These are phyloP conservation scores for Girardinus metallicus DNA, from an alignment of 2,797 vertebrate species.

Conservation along the genomic window DNA sequence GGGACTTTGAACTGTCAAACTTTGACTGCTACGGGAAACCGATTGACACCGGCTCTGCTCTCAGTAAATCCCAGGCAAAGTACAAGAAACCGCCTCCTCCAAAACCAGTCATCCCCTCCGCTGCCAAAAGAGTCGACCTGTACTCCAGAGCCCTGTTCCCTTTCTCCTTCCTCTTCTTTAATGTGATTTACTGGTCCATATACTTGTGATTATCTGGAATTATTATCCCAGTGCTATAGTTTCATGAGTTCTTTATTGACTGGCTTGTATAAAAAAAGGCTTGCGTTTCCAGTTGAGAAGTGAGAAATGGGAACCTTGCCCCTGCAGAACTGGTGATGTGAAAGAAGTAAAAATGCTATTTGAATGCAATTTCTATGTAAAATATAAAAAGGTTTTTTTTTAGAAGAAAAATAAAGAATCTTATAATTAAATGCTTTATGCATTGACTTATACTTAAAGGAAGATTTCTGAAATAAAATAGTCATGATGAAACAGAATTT, in stretches of 20 bases:
- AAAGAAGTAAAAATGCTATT: conserved; percentile 29
- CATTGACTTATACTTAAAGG: conserved; percentile 44
- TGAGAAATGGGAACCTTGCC: conserved; percentile 25
- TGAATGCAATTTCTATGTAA: conserved; percentile 31
- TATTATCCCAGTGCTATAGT: background rate
- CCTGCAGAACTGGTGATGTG: conserved; percentile 15
- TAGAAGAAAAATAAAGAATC: conserved; percentile 24
- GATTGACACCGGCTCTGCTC: conserved; percentile 84
- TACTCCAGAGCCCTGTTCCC: conserved; percentile 97
- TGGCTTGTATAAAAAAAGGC: conserved; percentile 11
- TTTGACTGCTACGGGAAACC: conserved; percentile 99
- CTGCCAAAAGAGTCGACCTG: conserved; percentile 94
- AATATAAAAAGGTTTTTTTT: conserved; percentile 10
- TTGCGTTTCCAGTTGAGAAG: conserved; percentile 31
- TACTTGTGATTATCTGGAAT: conserved; percentile 90
- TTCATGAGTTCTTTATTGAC: conserved; percentile 34
- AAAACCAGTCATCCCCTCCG: conserved; percentile 96
- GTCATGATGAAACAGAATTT: conserved; percentile 35
- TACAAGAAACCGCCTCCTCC: conserved; percentile 93
- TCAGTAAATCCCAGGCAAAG: conserved; percentile 90
- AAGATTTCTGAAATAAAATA: conserved; percentile 28
- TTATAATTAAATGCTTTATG: conserved; percentile 45
- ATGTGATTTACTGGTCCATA: conserved; percentile 97
- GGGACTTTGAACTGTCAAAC: conserved; percentile 98
- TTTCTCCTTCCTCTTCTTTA: conserved; percentile 98